A percentile compares a stretch with the other conserved stretches of the same genome.
Evolutionary conservation across 2,113 vertebrate species (phyloP).

Genomic region (Procavia capensis): DNA sequence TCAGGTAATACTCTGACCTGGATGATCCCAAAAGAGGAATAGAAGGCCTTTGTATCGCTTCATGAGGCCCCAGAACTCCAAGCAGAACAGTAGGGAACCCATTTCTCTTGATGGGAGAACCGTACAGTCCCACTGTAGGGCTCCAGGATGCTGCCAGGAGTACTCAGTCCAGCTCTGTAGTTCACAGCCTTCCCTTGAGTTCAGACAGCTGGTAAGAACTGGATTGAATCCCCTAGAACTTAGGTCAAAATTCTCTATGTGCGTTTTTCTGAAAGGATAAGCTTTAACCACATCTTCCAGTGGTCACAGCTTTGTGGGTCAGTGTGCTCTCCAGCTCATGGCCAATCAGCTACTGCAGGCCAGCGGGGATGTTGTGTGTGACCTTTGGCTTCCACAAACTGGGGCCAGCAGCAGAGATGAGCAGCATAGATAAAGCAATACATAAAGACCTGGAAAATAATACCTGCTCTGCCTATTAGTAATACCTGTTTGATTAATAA

Average conservation of each 20-base stretch:
- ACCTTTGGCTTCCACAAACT: background rate
- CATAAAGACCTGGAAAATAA: background rate
- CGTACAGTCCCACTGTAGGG: background rate
- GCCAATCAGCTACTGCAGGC: background rate
- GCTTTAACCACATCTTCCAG: background rate
- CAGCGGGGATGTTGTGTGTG: too few relatives aligned
- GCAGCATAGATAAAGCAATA: accelerated
- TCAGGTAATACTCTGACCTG: background rate
- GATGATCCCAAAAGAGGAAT: background rate
- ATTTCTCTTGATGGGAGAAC: background rate
- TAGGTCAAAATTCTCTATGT: background rate
- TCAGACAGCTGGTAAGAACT: background rate
- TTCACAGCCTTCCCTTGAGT: background rate
- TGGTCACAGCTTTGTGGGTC: background rate
- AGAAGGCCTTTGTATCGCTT: background rate
- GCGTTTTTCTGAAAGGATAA: background rate
- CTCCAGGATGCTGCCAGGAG: background rate
- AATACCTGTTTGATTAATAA: background rate
- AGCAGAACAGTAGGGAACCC: background rate
- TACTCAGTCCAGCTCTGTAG: background rate
- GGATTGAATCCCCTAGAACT: background rate
- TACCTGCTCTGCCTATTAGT: too few relatives aligned
- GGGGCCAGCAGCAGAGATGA: background rate
- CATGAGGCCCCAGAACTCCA: background rate
- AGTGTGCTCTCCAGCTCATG: too few relatives aligned